Base-by-base conservation (phyloP, 2,888 invertebrate species). In the Gibbula magus region DNA sequence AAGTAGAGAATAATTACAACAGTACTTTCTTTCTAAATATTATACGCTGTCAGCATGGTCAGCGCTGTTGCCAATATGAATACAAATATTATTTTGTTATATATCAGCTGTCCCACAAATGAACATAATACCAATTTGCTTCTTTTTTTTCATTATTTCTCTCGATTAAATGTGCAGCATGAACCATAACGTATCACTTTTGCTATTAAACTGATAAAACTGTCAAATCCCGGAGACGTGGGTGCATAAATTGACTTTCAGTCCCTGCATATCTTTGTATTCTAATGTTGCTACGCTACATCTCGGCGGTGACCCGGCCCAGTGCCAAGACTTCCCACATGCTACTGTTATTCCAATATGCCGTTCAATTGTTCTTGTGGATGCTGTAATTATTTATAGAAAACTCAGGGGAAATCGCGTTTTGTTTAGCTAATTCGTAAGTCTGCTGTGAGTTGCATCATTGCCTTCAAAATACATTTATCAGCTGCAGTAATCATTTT, bases 341-440 rank as follows among this genome's bases (percentile, higher is more conserved):
- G 70, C 32, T 10, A 18, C 39, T 70, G 70, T 70, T 70, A 70
- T 70, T 70, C 35, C 70, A 70, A 70, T 39, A 70, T 70, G 70
- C 70, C 70, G 25, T 56, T 45, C 45, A 45, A 45, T 45, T 45
- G 45, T 45, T 13, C 1, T 45, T 7, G 5, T 45, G 45, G 45
- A 13, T 45, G 45, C 45, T 4, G 45, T 45, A 45, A 45, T 45
- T 45, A 35, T 70, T 70, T 35, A 20, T 35, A 70, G 39, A 70
- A 70, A 70, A 70, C 70, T 70, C 70, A 10, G 10, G 70, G 70
- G 70, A 70, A 70, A 70, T 70, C 70, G 29, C 70, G 35, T 70
- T 32, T 70, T 70, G 70, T 70, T 39, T 39, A 39, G 70, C 70
- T 70, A 70, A 70, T 70, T 70, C 70, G 70, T 32, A 70, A 70